Base-by-base conservation (phyloP, 2,113 vertebrate genomes). In the Thunnus thynnus region DNA sequence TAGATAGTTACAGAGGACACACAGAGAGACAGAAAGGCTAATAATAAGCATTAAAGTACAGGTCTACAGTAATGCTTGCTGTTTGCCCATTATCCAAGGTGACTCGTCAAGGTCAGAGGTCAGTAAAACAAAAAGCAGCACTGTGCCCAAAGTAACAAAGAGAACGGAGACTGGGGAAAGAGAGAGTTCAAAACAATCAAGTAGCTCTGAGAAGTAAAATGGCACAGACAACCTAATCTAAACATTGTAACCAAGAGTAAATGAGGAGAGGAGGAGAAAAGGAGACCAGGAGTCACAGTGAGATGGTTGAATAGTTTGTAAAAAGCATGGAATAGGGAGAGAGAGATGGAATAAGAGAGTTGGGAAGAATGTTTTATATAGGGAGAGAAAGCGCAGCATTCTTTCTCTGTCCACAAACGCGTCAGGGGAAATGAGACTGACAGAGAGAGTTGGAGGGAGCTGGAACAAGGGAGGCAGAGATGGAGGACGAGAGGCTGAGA, bases 201-300 rank as follows among this genome's bases (percentile, higher is more conserved):
- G 81, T 32, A 70, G 66, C 70, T 51, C 56, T n/a, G 72, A 85
- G 86, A 90, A 70, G 84, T 84, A 91, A 94, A 94, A 91, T 90
- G 78, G 85, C 92, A 88, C 78, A 17, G 92, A 94, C 93, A 93
- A 89, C 87, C 91, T 90, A 93, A 94, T 93, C 92, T 93, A 84
- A 90, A 87, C 91, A 87, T 84, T 86, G 86, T 89, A 91, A 82
- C 88, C 71, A 36, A 57, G 83, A 88, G 86, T 81, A 93, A 94
- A 94, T 91, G 89, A 91, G 86, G 25, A 84, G 78, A 75, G 68
- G 77, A 76, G 77, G 25, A 84, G 67, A 83, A 70, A 62, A 72
- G 64, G 69, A 76, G 80, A 84, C 62, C 69, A 71, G 60, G 64
- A 77, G 77, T 62, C 46, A 80, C 81, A 22, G 66, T 48, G 36